Conservation (phyloP, 2,113 vertebrate genomes). For the Glaucidium brasilianum region DNA sequence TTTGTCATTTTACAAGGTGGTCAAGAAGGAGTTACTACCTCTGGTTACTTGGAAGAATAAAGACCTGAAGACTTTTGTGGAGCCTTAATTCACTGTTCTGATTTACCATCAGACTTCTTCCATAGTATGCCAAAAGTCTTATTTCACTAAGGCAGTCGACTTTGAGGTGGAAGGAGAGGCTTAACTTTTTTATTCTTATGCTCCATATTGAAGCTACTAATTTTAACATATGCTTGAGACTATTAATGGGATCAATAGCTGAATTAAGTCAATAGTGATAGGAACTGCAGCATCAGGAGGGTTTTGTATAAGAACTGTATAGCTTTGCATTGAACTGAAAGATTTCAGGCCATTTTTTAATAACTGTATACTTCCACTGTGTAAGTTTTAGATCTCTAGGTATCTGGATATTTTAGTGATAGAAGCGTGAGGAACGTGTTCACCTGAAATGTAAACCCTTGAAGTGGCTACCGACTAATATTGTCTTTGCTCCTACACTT, state of each 20-base stretch:
- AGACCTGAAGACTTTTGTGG: not conserved
- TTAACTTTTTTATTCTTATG: not conserved
- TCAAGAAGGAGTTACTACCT: not conserved
- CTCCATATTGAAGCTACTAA: not conserved
- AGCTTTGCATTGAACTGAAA: not conserved
- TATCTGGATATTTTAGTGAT: not conserved
- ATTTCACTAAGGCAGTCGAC: not conserved
- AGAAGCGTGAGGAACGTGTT: not conserved
- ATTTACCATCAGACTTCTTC: not conserved
- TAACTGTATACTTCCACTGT: not conserved
- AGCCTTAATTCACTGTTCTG: not conserved
- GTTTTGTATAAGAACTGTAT: not conserved
- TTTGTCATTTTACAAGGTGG: not conserved
- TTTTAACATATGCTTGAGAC: not conserved
- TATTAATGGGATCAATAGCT: not conserved
- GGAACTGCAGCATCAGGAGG: not conserved
- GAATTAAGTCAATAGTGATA: not conserved
- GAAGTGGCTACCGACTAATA: not conserved
- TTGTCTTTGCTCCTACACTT: not conserved
- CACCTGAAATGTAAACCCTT: not conserved
- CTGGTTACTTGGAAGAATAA: not conserved
- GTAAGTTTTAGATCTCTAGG: not conserved
- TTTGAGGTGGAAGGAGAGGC: not conserved
- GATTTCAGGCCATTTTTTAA: not conserved
- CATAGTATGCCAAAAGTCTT: not conserved